Conservation (phyloP, 1,140 invertebrate species). For the Brachionus rotundiformis region DNA sequence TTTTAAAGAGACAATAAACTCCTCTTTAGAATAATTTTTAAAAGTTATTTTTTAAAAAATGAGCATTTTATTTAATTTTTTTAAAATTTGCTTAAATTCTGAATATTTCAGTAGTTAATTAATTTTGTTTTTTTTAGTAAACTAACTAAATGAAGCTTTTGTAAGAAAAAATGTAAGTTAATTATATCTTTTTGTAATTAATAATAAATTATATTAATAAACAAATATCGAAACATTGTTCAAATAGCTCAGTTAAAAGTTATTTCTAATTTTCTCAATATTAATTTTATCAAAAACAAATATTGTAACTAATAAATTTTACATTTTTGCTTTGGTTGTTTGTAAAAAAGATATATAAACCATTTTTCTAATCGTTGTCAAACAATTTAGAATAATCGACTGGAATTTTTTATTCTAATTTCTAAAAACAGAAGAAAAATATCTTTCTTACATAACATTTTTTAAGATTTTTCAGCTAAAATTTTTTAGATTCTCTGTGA, state of each 20-base stretch:
- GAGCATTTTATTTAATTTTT: neutral
- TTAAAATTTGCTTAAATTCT: neutral
- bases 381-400: neutral
- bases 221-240: neutral
- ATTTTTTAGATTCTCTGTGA: neutral
- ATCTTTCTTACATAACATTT: neutral
- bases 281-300: neutral
- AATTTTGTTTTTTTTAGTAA: neutral
- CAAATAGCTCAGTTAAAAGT: neutral
- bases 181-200: too few species aligned
- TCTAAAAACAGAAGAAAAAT: neutral
- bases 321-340: neutral
- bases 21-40: too few species aligned
- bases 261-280: neutral
- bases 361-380: neutral
- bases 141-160: neutral
- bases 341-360: neutral
- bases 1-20: neutral
- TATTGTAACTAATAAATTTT: neutral
- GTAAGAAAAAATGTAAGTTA: too few species aligned
- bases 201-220: neutral
- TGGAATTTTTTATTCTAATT: conserved; percentile 1
- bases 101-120: neutral
- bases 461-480: neutral
- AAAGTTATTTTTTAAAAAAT: too few species aligned